A percentile compares a stretch with the other conserved stretches of the same genome.
Evolutionary conservation across 2,888 invertebrate genomes (phyloP).

Genomic region (Thereva unica): DNA sequence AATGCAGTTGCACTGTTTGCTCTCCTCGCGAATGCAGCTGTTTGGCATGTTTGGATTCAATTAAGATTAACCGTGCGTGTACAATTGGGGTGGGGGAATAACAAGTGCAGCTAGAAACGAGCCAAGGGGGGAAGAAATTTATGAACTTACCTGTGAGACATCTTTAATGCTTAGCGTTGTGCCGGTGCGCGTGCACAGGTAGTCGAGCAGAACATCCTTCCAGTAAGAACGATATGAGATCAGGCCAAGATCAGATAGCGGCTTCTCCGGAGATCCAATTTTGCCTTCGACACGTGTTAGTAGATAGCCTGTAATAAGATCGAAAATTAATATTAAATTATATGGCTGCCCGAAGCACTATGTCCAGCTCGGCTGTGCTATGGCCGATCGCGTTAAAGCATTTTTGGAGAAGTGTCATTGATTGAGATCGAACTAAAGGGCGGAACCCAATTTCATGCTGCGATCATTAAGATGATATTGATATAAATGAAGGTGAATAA

Average conservation of each 20-base stretch:
- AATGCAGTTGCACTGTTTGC: constrained; percentile 30
- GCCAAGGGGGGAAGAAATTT: background rate
- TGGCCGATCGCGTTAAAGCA: too few species aligned
- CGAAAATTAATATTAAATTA: background rate
- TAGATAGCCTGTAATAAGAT: constrained; percentile 77
- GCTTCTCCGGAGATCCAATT: constrained; percentile 99
- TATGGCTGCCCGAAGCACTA: background rate
- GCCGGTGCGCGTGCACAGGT: constrained; percentile 86
- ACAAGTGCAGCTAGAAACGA: background rate
- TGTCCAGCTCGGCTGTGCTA: too few species aligned
- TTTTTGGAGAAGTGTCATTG: too few species aligned
- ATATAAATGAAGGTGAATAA: too few species aligned
- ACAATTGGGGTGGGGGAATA: background rate
- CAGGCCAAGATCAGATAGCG: constrained; percentile 94
- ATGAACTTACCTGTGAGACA: constrained; percentile 61
- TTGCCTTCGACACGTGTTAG: constrained; percentile 94
- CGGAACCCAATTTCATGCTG: too few species aligned
- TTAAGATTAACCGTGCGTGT: constrained; percentile 31
- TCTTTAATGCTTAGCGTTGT: constrained; percentile 90
- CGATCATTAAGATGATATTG: too few species aligned
- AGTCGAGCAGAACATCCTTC: constrained; percentile 93
- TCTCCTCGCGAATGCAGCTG: constrained; percentile 35
- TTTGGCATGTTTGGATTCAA: constrained; percentile 38
- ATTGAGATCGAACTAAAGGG: too few species aligned
- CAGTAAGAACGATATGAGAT: constrained; percentile 98